Conservation (phyloP, 1,140 invertebrate species). For the Aplysia californica region DNA sequence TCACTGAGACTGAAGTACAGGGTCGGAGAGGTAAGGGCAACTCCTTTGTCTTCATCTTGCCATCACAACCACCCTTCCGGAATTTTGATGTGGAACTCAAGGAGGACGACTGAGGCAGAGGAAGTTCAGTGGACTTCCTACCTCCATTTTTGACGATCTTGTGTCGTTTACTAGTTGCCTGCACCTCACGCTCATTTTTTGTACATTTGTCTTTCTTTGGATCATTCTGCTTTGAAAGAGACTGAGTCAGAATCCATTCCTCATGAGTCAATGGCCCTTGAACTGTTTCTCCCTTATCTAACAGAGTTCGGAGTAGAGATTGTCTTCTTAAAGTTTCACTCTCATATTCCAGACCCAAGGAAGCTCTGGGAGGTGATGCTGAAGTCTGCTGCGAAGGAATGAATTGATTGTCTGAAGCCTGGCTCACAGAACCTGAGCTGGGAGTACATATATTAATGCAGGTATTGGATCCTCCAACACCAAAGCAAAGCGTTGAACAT, state of each 20-base stretch:
- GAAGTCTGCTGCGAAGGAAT: neutral
- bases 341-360: neutral
- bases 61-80: too few species aligned
- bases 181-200: too few species aligned
- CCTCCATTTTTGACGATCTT: neutral
- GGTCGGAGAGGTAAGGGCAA: too few species aligned
- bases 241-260: slow-evolving; percentile 20
- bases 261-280: slow-evolving; percentile 13
- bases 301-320: slow-evolving; percentile 12
- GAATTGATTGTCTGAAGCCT: neutral
- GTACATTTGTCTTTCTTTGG: too few species aligned
- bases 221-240: too few species aligned
- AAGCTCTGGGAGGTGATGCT: neutral
- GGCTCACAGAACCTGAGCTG: neutral
- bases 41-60: too few species aligned
- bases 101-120: neutral
- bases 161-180: neutral
- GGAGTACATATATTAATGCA: neutral
- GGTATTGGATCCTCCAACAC: neutral
- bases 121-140: slow-evolving; percentile 5
- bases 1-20: too few species aligned
- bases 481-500: neutral
- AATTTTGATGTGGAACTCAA: too few species aligned
- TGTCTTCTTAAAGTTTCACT: neutral
- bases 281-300: slow-evolving; percentile 7